Conservation (phyloP, 2,113 vertebrate species). For the Mus musculus region GRCm39 chr12:107895501-107896000, state of each 20-base stretch:
- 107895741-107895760: not conserved
- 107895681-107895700: not conserved
- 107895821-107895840: slow-evolving; percentile 74
- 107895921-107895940: slow-evolving; percentile 48
- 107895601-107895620: not conserved
- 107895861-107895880: slow-evolving; percentile 74
- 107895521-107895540: not conserved
- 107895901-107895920: slow-evolving; percentile 50
- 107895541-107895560: not conserved
- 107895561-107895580: not conserved
- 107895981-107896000: not conserved
- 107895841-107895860: slow-evolving; percentile 67
- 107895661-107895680: not conserved
- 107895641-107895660: not conserved
- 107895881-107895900: slow-evolving; percentile 41
- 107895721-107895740: not conserved
- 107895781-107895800: slow-evolving; percentile 78
- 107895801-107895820: slow-evolving; percentile 76
- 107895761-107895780: slow-evolving; percentile 46
- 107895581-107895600: not conserved
- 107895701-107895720: slow-evolving; percentile 17
- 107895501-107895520: not conserved
- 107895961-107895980: accelerated
- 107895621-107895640: not conserved
- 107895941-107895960: no score